Base-by-base conservation (phyloP, 1,140 invertebrate genomes). In the Drosophila pseudoobscura region DNA sequence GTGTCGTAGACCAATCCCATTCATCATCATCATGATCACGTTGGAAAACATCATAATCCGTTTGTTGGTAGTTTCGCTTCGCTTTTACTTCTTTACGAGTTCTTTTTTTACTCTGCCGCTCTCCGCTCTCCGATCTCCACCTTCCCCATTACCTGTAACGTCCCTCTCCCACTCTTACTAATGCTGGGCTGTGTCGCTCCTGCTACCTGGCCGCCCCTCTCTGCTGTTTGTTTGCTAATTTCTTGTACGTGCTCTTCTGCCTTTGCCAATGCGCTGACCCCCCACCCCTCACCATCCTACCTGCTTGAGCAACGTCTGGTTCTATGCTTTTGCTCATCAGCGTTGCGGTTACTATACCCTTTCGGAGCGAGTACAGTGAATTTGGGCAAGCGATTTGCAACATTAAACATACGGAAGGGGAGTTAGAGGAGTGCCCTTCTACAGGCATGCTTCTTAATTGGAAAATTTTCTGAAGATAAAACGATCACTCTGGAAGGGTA, bases 221-320 rank as follows among this genome's bases (percentile, higher is more conserved):
- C 11, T 39, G 0, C 35, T 39, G 49, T 20, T 53, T 77, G 83
- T 78, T 85, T 85, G 82, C 82, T 85, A 88, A 85, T 85, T 85
- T 85, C 83, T 85, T 88, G 82, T 82, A 85, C 83, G 82, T 85
- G 82, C 78, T 88, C 61, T 85, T 87, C 74, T 87, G 75, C 70
- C 68, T 82, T 71, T 82, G 53, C 79, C 74, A 61, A 78, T 59
- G 66, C 58, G 54, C 61, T 59, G 56, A 24, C 29, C 26, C 41
- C 29, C 11, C 15, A 15, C 41, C 47, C 24, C 1, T 20, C 20
- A 2, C 20, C 20, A 20, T 20, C 35, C 46, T 15, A 47, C 49
- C 29, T 17, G 20, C 20, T 20, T 20, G 1, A 20, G 35, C 3
- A 9, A 35, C 31, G 50, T 26, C 41, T 57, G 39, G 13, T 43